phyloP scores from a whole-genome alignment of 2,113 vertebrate genomes.

The Aegithalos caudatus region DNA sequence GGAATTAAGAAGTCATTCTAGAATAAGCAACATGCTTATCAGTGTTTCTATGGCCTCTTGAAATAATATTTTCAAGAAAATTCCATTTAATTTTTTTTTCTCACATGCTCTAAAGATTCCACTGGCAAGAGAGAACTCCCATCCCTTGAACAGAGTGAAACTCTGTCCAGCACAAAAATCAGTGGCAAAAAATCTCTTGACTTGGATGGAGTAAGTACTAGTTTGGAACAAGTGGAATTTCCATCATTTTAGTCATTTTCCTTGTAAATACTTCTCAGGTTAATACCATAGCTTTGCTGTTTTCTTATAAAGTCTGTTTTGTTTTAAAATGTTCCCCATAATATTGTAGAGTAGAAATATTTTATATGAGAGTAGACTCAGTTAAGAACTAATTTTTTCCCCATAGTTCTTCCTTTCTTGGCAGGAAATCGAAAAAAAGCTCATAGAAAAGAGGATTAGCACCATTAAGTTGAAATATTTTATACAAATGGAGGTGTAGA shows the following conservation, averaged over 20 bases:
- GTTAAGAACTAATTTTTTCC: not conserved
- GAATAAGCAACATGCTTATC: not conserved
- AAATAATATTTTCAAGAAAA: not conserved
- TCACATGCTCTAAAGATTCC: not conserved
- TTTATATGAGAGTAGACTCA: not conserved
- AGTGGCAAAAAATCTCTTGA: not conserved
- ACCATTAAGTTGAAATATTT: not conserved
- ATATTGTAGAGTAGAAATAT: not conserved
- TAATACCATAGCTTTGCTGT: not conserved
- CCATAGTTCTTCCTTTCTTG: not conserved
- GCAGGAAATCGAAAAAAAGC: not conserved
- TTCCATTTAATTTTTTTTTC: not conserved
- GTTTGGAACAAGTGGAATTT: not conserved
- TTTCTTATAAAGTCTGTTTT: not conserved
- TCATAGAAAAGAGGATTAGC: not conserved
- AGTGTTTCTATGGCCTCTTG: not conserved
- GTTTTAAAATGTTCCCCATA: not conserved
- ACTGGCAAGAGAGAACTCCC: not conserved
- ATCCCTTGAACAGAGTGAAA: not conserved
- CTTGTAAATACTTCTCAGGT: not conserved
- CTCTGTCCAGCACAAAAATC: not conserved
- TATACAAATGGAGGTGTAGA: not conserved
- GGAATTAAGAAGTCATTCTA: not conserved
- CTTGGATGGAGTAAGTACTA: not conserved
- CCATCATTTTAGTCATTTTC: not conserved